These are phyloP conservation scores for Platycercus adscitus DNA, from an alignment of 2,113 vertebrate species.

Conservation along the genomic window DNA sequence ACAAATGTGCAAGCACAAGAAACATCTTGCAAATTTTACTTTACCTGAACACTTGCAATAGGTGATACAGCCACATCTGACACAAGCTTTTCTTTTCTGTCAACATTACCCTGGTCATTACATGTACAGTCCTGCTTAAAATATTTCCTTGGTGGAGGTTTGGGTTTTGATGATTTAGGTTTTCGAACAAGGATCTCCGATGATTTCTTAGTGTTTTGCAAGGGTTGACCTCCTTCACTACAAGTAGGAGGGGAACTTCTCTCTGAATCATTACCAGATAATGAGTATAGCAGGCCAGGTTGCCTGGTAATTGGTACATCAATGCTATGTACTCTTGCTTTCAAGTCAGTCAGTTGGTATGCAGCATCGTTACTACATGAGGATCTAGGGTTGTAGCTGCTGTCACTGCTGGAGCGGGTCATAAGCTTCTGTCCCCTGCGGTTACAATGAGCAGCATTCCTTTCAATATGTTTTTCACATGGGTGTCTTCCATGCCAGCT, in stretches of 20 bases:
- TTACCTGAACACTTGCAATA: slow-evolving; percentile 76
- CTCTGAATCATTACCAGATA: slow-evolving; percentile 34
- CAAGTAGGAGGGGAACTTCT: slow-evolving; percentile 56
- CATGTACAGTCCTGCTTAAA: slow-evolving; percentile 80
- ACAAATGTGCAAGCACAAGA: neutral
- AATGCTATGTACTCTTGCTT: slow-evolving; percentile 71
- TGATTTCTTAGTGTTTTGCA: slow-evolving; percentile 71
- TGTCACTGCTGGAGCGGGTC: slow-evolving; percentile 91
- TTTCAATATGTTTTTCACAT: slow-evolving; percentile 77
- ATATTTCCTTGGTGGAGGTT: slow-evolving; percentile 79
- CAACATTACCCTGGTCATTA: slow-evolving; percentile 61
- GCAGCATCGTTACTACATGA: neutral
- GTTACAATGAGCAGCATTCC: slow-evolving; percentile 37
- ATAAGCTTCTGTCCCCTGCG: slow-evolving; percentile 81
- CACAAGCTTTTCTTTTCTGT: slow-evolving; percentile 51
- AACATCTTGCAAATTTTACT: neutral
- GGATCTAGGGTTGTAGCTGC: slow-evolving; percentile 75
- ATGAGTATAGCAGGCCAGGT: neutral
- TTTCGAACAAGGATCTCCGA: slow-evolving; percentile 75
- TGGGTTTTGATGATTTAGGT: slow-evolving; percentile 78
- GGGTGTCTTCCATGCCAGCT: slow-evolving; percentile 81
- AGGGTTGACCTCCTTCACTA: slow-evolving; percentile 58
- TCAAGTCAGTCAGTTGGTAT: slow-evolving; percentile 51
- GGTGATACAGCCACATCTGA: neutral
- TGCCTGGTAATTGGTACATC: slow-evolving; percentile 71